A percentile compares a stretch with the other conserved stretches of the same genome.
These are phyloP conservation scores for Ichneumon xanthorius DNA, from an alignment of 2,888 invertebrate genomes.

Conservation along the genomic window DNA sequence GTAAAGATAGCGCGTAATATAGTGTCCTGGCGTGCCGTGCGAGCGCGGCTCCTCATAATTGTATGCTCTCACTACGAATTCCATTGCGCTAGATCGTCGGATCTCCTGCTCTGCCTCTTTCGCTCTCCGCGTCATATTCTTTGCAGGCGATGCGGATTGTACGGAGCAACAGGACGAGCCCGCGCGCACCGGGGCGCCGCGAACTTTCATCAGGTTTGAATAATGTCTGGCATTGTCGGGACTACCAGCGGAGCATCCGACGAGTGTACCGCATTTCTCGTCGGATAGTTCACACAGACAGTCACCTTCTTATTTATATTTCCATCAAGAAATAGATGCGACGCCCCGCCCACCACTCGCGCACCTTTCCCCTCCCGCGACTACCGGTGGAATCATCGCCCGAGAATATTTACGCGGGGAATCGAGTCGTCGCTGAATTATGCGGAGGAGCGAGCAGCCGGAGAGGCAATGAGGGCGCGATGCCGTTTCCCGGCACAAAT, in stretches of 20 bases:
- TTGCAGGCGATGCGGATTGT: conserved; percentile 27
- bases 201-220: conserved; percentile 68
- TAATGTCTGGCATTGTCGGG: conserved; percentile 67
- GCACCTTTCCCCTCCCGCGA: neutral
- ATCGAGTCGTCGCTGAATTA: conserved; percentile 39
- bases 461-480: conserved; percentile 21
- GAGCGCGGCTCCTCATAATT: conserved; percentile 57
- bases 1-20: conserved; percentile 66
- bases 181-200: conserved; percentile 14
- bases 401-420: conserved; percentile 14
- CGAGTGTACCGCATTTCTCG: conserved; percentile 22
- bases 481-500: neutral
- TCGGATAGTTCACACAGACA: conserved; percentile 27
- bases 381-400: conserved; percentile 13
- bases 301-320: conserved; percentile 65
- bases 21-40: conserved; percentile 54
- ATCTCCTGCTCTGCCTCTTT: conserved; percentile 37
- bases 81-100: conserved; percentile 55
- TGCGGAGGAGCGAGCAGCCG: neutral
- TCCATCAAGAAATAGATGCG: conserved; percentile 54
- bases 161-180: conserved; percentile 49
- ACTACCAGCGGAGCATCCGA: conserved; percentile 38
- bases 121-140: neutral
- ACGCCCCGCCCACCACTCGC: conserved; percentile 18
- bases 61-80: conserved; percentile 65